Base-by-base conservation (phyloP, 2,888 invertebrate genomes). In the Steinernema scapterisci region DNA sequence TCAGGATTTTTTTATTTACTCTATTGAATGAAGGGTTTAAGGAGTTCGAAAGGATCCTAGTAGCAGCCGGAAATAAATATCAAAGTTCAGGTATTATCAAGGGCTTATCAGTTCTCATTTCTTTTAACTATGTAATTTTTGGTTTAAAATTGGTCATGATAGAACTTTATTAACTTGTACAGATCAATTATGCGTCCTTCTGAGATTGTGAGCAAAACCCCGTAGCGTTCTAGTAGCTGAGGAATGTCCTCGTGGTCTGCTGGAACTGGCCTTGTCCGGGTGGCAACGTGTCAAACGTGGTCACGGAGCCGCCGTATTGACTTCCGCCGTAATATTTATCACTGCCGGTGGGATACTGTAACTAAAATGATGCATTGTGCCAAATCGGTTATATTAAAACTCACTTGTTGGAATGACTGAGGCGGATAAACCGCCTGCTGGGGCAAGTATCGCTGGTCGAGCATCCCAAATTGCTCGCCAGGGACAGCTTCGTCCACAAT, bases 121-220 rank as follows among this genome's bases (percentile, higher is more conserved):
- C n/a, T n/a, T n/a, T n/a, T n/a, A n/a, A n/a, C n/a, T n/a, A n/a
- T n/a, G n/a, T n/a, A n/a, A n/a, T n/a, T n/a, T n/a, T n/a, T n/a
- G n/a, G n/a, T n/a, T n/a, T n/a, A n/a, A n/a, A n/a, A n/a, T n/a
- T n/a, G 54, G 25, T 54, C 9, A 9, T 23, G 54, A 63, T 63
- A 63, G 63, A 63, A 63, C 2, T 63, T 63, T 63, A 63, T 63
- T 63, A 63, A 27, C 5, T 23, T 54, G 54, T 63, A 16, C 63
- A 63, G 63, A 63, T 63, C 63, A 63, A 25, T 54, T 3, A 9
- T 38, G 38, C 38, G 38, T 38, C 38, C 38, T 38, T 38, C 25
- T 23, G 54, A 25, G 54, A 23, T 19, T 19, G 13, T 21, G 38
- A 63, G 38, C 16, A 16, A 31, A 25, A 25, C 7, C 23, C 54